Evolutionary conservation across 2,888 invertebrate species (phyloP).

Genomic region (Oscheius myriophilus): DNA sequence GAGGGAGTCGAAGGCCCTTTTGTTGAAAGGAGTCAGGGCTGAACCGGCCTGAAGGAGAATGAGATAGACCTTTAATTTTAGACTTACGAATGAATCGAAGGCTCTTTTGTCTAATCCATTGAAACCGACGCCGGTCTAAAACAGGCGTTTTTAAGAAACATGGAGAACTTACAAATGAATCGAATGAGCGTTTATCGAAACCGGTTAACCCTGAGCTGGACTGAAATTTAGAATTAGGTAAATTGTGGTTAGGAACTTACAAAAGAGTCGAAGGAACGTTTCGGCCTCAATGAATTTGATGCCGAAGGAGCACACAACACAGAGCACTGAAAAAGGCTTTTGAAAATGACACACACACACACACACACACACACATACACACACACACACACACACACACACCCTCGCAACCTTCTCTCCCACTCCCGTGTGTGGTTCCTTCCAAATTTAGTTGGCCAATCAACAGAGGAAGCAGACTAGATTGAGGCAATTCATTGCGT

Average conservation of each 20-base stretch:
- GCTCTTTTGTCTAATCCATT: conserved; percentile 42
- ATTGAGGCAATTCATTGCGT: too few relatives aligned
- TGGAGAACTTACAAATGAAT: conserved; percentile 26
- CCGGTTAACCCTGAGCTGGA: too few relatives aligned
- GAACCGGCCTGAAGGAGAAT: conserved; percentile 1
- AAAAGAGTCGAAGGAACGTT: conserved; percentile 50
- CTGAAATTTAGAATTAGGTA: neutral
- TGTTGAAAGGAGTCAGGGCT: conserved; percentile 30
- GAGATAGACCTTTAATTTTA: neutral
- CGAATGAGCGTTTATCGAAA: conserved; percentile 20
- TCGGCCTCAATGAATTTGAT: conserved; percentile 33
- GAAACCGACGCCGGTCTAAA: conserved; percentile 37
- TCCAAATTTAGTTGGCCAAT: conserved; percentile 2
- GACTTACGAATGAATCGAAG: conserved; percentile 37
- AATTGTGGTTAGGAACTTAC: conserved; percentile 22
- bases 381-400: too few relatives aligned
- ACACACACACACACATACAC: too few relatives aligned
- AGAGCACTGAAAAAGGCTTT: conserved; percentile 27
- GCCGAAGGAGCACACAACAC: conserved; percentile 37
- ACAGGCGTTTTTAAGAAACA: neutral
- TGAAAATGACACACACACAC: too few relatives aligned
- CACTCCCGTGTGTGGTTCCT: neutral
- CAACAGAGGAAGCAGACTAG: too few relatives aligned
- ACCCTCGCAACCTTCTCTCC: neutral
- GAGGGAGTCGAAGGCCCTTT: conserved; percentile 30